Base-by-base conservation (phyloP, 2,888 invertebrate species). In the Drosophila quinaria region DNA sequence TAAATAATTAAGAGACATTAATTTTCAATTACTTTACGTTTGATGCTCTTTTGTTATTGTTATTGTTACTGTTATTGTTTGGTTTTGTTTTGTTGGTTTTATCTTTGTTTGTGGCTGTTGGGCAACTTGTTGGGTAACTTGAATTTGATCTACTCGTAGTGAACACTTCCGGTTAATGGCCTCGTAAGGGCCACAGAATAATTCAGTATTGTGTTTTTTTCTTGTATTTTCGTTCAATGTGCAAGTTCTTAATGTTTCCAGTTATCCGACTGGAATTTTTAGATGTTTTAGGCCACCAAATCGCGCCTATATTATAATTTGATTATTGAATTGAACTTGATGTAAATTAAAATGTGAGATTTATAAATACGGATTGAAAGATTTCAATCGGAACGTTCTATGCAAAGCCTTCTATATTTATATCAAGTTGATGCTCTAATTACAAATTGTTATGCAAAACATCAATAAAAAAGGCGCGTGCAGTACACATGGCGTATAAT, bases 1-100 rank as follows among this genome's bases (percentile, higher is more conserved):
- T 51, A 61, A 50, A 66, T 74, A 74, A 61, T 76, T 74, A 42
- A 55, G 56, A 68, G 61, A 68, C 56, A 76, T 76, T 70, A 79
- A 65, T 65, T 74, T 69, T 74, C 79, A 76, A 79, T 79, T 78
- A 79, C 76, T 74, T 69, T 37, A 59, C 75, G 54, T 29, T 46
- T 52, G 51, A 11, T 9, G 49, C 29, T 47, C 9, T 31, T 29
- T 52, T 54, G 8, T 33, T 47, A 29, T n/a, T 37, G n/a, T 58
- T 8, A 25, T 47, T 39, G 15, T 33, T 49, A n/a, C n/a, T 55
- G 3, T 25, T 41, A n/a, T n/a, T n/a, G n/a, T n/a, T 33, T 50
- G 29, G n/a, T 44, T 25, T 17, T 42, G 29, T 10, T 44, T 25
- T 17, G 35, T 51, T 44, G 9, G 25, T 54, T 33, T 19, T 44